Base-by-base conservation (phyloP, 92 coral and sea anemone genomes). In the Palythoa grandiflora region DNA sequence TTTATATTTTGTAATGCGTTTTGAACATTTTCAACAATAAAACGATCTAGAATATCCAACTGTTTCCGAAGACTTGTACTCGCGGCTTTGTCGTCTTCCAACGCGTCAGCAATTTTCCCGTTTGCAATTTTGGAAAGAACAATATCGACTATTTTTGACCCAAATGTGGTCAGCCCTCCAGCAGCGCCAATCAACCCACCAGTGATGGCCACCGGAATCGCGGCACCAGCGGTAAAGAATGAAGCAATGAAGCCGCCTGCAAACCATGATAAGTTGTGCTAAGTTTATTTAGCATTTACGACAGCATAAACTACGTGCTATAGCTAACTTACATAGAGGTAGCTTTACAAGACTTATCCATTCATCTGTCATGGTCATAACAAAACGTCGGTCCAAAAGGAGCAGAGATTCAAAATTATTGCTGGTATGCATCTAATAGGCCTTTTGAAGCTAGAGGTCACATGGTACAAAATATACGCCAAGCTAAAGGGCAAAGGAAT, bases 191-290 rank as follows among this genome's bases (percentile, higher is more conserved):
- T 59, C 20, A 50, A 52, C 0, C 94, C 94, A 17, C 94, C 94
- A 1, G 94, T 81, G 9, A 91, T 75, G 83, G 90, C 87, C n/a
- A 91, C 39, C 7, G 94, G 94, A 51, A 91, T 75, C 10, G 94
- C 90, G 50, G 94, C 94, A 38, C 94, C 94, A 38, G 89, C 87
- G 5, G 94, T 91, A 87, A 91, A 88, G 55, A 91, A 85, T n/a
- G 94, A 91, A 16, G 87, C 77, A 3, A 91, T 66, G 83, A 91
- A 91, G 3, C 94, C 94, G 6, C 94, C 81, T 77, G 55, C 15
- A 77, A 50, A 50, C 48, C 17, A 55, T 6, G 61, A 44, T 4
- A 44, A 44, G 50, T 44, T 44, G 6, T 44, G 50, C 7, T 44
- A 3, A 44, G 50, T 44, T 44, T 44, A 44, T 44, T 44, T 44